Evolutionary conservation across 1,140 invertebrate species (phyloP), one percentile per base, ranked within the genome.

Genomic region (Zaprionus davidi): DNA sequence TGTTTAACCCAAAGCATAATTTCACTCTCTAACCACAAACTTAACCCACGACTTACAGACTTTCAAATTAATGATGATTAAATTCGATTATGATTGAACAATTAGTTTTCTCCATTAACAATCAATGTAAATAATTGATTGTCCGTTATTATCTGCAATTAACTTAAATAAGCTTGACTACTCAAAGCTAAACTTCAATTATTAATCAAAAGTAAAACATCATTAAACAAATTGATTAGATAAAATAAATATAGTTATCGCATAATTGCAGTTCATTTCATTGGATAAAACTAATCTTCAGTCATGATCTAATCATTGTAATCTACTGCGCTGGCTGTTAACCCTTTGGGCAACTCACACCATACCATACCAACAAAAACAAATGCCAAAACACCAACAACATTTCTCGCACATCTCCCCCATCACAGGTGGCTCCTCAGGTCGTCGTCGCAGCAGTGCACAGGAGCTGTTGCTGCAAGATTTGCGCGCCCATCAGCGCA

Each of bases 351-450:
- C 69, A 66, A 76, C 22, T 67, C 68, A 71, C 62, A 22, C 74
- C 74, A 69, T 28, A 56, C 74, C 74, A 69, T 28, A 56, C n/a
- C 15, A 74, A 62, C 5, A 65, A 67, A 76, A 67, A 31, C 24
- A 5, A 67, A 73, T 56, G 69, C 31, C 73, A 78, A 79, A 86
- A 67, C 80, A 90, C 86, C 85, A 85, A 90, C 77, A 81, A 83
- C 88, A 88, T 79, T 85, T 87, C 82, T 79, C 88, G 85, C 86
- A 87, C 86, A 91, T 84, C 81, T 90, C 69, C 64, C 46, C 67
- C 60, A 72, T 49, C 77, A 24, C 81, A 83, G 49, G 68, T 77
- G 28, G 49, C 41, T 64, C 55, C 46, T 57, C 41, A 24, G 84
- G 76, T 38, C 82, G 82, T 71, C 86, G 80, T 38, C 82, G 82